Evolutionary conservation across 1,140 invertebrate species (phyloP).

Genomic region (Hyphantria cunea): DNA sequence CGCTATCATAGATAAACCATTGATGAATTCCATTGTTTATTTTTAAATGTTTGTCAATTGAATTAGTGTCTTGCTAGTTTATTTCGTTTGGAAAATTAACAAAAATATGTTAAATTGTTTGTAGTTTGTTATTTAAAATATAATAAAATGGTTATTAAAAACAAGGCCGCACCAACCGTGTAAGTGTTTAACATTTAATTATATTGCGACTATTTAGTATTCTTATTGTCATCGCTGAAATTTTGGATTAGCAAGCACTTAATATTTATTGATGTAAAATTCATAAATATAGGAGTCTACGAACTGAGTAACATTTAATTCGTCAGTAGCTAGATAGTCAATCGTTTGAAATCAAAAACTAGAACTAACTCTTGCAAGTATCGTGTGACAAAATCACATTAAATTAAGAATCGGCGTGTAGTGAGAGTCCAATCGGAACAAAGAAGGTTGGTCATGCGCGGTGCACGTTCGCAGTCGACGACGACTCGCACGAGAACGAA

Average conservation of each 20-base stretch:
- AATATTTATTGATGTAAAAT: too few species aligned
- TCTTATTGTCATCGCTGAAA: too few species aligned
- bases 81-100: constrained; percentile 11
- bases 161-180: constrained; percentile 3
- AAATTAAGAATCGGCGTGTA: neutral
- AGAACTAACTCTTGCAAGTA: too few species aligned
- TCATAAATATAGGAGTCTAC: too few species aligned
- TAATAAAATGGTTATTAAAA: constrained; percentile 36
- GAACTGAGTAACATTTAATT: too few species aligned
- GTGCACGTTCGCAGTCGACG: constrained; percentile 7
- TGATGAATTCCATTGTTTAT: too few species aligned
- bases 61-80: neutral
- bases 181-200: constrained; percentile 3
- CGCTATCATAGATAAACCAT: too few species aligned
- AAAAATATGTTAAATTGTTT: constrained; percentile 36
- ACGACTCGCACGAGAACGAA: neutral
- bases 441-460: constrained; percentile 45
- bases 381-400: neutral
- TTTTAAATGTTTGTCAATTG: too few species aligned
- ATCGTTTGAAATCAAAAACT: neutral
- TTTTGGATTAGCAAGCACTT: too few species aligned
- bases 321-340: too few species aligned
- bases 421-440: constrained; percentile 16
- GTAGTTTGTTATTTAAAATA: constrained; percentile 9
- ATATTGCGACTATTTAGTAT: too few species aligned